phyloP scores from a whole-genome alignment of 2,113 vertebrate genomes.

The Brachypodius melanocephalos region DNA sequence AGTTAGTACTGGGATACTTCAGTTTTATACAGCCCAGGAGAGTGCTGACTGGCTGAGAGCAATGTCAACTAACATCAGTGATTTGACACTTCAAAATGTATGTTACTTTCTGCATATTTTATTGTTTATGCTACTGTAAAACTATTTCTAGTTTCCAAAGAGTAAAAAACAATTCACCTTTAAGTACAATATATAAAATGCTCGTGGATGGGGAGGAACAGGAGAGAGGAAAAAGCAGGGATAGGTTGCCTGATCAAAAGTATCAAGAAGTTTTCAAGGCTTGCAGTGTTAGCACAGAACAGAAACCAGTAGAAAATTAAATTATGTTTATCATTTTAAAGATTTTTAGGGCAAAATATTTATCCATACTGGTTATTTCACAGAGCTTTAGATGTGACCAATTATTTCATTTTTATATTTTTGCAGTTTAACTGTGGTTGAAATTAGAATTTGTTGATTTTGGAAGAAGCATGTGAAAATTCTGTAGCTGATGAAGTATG shows the following conservation, averaged over 20 bases:
- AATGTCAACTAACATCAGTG: constrained; percentile 87
- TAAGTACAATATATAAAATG: not conserved
- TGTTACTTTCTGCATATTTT: constrained; percentile 63
- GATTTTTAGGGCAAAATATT: not conserved
- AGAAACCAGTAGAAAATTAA: not conserved
- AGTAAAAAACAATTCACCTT: not conserved
- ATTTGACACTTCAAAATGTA: constrained; percentile 88
- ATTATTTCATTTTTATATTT: not conserved
- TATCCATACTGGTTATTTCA: not conserved
- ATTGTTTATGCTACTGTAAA: not conserved
- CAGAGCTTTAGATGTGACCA: not conserved
- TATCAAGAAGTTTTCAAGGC: not conserved
- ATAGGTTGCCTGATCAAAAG: not conserved
- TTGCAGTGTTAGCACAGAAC: not conserved
- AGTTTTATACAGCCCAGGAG: constrained; percentile 88
- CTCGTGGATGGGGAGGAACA: not conserved
- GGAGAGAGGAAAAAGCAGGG: not conserved
- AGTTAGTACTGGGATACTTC: constrained; percentile 84
- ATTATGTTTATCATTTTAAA: not conserved
- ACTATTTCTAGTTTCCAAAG: constrained; percentile 9
- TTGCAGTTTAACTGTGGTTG: not conserved
- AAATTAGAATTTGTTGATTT: not conserved
- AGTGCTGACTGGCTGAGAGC: constrained; percentile 91
- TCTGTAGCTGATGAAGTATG: not conserved
- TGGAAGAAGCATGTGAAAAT: not conserved